Percentiles rank a stretch among this genome's conserved stretches.
Evolutionary conservation across 2,888 invertebrate genomes (phyloP).

Genomic region (Sarcophaga variegata): DNA sequence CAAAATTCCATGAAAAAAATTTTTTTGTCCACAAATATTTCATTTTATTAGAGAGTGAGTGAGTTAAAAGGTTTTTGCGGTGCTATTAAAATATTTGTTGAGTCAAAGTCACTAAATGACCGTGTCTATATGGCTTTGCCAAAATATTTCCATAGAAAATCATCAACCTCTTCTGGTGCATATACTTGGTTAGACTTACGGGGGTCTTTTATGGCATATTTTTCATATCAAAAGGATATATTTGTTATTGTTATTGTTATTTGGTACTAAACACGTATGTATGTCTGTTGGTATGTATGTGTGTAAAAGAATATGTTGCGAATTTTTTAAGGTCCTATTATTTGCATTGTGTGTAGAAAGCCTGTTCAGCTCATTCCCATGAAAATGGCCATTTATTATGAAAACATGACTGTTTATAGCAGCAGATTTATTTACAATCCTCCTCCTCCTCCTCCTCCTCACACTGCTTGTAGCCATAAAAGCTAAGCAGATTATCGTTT

Average conservation of each 20-base stretch:
- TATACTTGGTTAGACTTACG: no score
- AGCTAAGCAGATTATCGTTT: constrained; percentile 31
- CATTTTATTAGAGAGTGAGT: constrained; percentile 25
- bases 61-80: constrained; percentile 55
- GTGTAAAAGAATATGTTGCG: not conserved
- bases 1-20: no score
- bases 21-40: not conserved
- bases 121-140: no score
- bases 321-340: no score
- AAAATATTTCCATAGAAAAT: no score
- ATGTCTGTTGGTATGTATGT: not conserved
- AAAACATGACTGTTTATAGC: constrained; percentile 25
- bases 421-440: not conserved
- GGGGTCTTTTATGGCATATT: no score
- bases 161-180: no score
- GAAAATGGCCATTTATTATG: constrained; percentile 11
- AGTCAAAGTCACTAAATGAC: constrained; percentile 32
- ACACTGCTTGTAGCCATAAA: not conserved
- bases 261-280: not conserved
- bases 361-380: not conserved
- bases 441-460: not conserved
- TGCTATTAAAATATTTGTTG: constrained; percentile 50
- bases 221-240: no score
- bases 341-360: constrained; percentile 18
- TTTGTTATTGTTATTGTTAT: no score